Evolutionary conservation across 2,797 vertebrate species (phyloP), one percentile per base, ranked within the genome.

Genomic region (Urosaurus nigricauda): DNA sequence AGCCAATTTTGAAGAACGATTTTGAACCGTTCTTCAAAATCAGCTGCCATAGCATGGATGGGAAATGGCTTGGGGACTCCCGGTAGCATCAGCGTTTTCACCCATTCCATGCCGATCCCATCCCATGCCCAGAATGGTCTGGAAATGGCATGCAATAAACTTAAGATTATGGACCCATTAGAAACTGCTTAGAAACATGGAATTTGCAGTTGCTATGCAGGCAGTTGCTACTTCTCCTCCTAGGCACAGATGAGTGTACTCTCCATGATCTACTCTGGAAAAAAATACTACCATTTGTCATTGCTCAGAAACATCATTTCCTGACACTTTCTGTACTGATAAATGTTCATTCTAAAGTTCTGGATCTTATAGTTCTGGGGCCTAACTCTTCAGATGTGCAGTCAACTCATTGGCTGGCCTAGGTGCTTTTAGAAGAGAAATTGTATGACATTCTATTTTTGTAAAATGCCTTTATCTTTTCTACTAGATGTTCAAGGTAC

Each of bases 401-500:
- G 37, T 29, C 53, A 43, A 53, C 14, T 56, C 47, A 29, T 11
- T 47, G 82, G 35, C 6, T 87, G 56, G 63, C 1, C 0, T 16
- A 26, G 13, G 26, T 43, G 26, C 40, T n/a, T 89, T 83, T 56
- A 5, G 85, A 63, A 0, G 0, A 53, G 51, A 53, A 88, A 51
- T 0, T 56, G 26, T 81, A 35, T 9, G 43, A 68, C 0, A 2
- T 58, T 6, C 16, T 79, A 5, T 32, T 0, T 56, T 89, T 1
- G 24, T 13, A 8, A 51, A 85, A 37, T 5, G 71, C 71, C 53
- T 40, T 85, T 81, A 74, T 74, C 83, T 73, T 43, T 89, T 63
- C 80, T 7, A 77, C 35, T 81, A 40, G 79, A 75, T 68, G 58
- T 94, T 93, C 89, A 92, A 94, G 92, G 89, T 89, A 90, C 94